These are phyloP conservation scores for Caenorhabditis imperialis DNA, from an alignment of 2,888 invertebrate species.

Conservation along the genomic window DNA sequence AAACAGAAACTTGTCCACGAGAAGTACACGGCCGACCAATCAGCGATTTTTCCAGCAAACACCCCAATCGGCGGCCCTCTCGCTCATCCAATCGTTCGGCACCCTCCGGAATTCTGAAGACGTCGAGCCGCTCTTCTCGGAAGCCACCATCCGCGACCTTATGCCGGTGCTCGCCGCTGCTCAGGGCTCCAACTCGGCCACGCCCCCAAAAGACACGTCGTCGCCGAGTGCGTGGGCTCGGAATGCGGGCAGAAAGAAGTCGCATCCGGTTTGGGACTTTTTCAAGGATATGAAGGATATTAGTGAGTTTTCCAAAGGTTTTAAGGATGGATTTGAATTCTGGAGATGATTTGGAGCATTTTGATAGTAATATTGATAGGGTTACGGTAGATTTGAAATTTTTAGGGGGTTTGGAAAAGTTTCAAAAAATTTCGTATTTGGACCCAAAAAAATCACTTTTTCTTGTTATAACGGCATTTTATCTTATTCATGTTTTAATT, in stretches of 20 bases:
- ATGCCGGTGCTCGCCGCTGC: conserved; percentile 45
- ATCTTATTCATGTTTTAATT: no score
- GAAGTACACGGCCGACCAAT: no score
- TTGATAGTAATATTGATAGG: no score
- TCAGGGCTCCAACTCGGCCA: conserved; percentile 7
- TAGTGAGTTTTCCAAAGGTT: conserved; percentile 55
- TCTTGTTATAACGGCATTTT: no score
- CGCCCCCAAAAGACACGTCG: conserved; percentile 14
- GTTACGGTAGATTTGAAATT: no score
- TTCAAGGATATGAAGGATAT: conserved; percentile 71
- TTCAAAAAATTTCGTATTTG: no score
- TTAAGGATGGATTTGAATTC: background rate
- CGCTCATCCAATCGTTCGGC: conserved; percentile 45
- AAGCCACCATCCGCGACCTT: conserved; percentile 48
- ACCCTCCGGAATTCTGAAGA: conserved; percentile 12
- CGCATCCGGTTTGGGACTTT: conserved; percentile 75
- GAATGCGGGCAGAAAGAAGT: conserved; percentile 70
- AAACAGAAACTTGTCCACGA: conserved; percentile 23
- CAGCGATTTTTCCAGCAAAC: conserved; percentile 6
- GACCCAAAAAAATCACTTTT: no score
- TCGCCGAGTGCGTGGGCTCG: conserved; percentile 65
- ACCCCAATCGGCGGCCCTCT: conserved; percentile 25
- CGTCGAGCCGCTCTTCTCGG: conserved; percentile 10
- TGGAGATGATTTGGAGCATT: no score
- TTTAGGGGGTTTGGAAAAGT: no score